These are phyloP conservation scores for Cebuella pygmaea DNA, from an alignment of 2,797 vertebrate genomes.

Conservation along the genomic window DNA sequence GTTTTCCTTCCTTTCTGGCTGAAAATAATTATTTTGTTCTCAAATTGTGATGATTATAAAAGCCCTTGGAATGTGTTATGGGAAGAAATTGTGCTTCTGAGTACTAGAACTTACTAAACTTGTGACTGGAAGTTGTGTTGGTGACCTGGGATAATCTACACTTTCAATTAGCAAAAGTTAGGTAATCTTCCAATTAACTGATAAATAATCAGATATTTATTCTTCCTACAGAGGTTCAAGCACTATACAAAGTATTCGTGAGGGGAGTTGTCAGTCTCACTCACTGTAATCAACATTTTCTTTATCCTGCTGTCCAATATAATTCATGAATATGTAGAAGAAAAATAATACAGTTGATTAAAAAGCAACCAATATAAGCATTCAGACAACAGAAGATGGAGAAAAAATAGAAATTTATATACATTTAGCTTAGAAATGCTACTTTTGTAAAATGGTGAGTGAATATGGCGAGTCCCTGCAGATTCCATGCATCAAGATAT, in stretches of 20 bases:
- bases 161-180: neutral
- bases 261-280: neutral
- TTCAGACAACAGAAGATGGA: neutral
- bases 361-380: neutral
- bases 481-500: neutral
- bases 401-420: neutral
- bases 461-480: neutral
- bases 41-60: neutral
- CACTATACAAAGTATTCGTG: neutral
- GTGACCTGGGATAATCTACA: neutral
- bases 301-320: neutral
- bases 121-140: neutral
- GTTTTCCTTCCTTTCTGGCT: neutral
- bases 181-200: neutral
- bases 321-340: neutral
- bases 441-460: neutral
- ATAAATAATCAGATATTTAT: neutral
- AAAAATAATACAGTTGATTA: neutral
- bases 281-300: neutral
- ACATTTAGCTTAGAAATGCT: neutral
- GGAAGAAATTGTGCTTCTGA: neutral
- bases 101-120: neutral
- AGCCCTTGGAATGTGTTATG: neutral
- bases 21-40: neutral
- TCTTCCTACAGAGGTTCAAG: neutral